Evolutionary conservation across 2,797 vertebrate genomes (phyloP), one percentile per base, ranked within the genome.

Genomic region (Sebastolobus alascanus): DNA sequence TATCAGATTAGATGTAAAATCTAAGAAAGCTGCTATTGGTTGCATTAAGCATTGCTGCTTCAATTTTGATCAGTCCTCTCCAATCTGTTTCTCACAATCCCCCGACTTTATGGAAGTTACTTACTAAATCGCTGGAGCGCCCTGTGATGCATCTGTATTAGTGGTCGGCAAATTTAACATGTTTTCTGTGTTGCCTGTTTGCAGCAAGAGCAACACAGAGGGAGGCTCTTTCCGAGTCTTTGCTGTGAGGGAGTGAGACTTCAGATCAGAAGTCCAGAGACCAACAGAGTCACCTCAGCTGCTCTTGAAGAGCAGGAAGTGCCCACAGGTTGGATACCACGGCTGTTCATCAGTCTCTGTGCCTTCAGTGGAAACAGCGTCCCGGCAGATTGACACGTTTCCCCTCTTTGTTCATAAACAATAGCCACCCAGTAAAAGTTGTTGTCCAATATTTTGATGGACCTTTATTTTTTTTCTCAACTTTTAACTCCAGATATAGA

Each of bases 211-310:
- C 87, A 93, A 92, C 85, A 76, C 79, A 55, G 94, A 96, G 8
- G 96, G 96, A n/a, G 92, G 85, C 52, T 95, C 96, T 2, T 96
- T 96, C 91, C 92, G 95, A 55, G 80, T 96, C 75, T 96, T 96
- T 38, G 68, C 93, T 4, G 95, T 96, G 77, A 94, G 94, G 84
- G 90, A 93, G 91, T 96, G 93, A 96, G 59, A 35, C 69, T 50
- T 68, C 20, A 2, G 54, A 43, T 43, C 27, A 50, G 52, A 73
- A 54, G 43, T 79, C 73, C 68, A 31, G 66, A 78, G 67, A 82
- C 83, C 72, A 76, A 65, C 83, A 85, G 72, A 72, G 82, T 89
- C 87, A 73, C 78, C 78, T 84, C 73, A 82, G 84, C 82, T 84
- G 84, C 81, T 87, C 71, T 81, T 4, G 43, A 87, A 61, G 81